phyloP scores from a whole-genome alignment of 2,888 invertebrate species.

The Drosophila melanosoma region DNA sequence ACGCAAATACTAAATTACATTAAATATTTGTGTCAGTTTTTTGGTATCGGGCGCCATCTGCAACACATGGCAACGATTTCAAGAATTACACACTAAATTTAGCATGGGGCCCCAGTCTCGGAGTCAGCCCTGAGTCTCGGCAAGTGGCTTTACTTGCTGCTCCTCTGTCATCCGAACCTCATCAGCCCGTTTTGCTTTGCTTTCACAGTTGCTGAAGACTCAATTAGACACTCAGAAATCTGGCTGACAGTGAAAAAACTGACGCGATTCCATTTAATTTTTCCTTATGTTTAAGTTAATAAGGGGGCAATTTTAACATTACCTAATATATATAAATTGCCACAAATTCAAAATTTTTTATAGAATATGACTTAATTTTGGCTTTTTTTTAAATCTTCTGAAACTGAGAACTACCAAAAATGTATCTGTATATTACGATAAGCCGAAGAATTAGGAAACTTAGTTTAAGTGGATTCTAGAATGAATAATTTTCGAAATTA shows the following conservation, averaged over 20 bases:
- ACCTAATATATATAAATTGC: not conserved
- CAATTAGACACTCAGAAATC: constrained; percentile 72
- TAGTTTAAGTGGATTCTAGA: not conserved
- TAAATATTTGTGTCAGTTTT: constrained; percentile 61
- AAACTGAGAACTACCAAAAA: not conserved
- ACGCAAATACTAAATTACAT: constrained; percentile 21
- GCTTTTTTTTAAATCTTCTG: not conserved
- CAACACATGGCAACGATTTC: constrained; percentile 82
- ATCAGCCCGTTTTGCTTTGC: not conserved
- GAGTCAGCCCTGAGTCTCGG: constrained; percentile 25
- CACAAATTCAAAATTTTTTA: not conserved
- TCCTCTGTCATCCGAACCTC: constrained; percentile 10
- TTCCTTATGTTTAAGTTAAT: constrained; percentile 7
- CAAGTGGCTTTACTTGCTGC: constrained; percentile 33
- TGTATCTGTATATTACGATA: not conserved
- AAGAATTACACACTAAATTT: constrained; percentile 83
- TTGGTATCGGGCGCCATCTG: constrained; percentile 50
- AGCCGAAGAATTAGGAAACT: not conserved
- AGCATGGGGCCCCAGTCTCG: constrained; percentile 42
- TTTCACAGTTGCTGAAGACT: constrained; percentile 49
- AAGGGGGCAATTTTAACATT: not conserved
- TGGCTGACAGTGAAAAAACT: constrained; percentile 59
- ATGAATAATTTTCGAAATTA: not conserved
- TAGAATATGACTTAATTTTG: not conserved
- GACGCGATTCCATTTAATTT: constrained; percentile 55